Conservation (phyloP, 2,888 invertebrate species). For the Acronicta aceris region DNA sequence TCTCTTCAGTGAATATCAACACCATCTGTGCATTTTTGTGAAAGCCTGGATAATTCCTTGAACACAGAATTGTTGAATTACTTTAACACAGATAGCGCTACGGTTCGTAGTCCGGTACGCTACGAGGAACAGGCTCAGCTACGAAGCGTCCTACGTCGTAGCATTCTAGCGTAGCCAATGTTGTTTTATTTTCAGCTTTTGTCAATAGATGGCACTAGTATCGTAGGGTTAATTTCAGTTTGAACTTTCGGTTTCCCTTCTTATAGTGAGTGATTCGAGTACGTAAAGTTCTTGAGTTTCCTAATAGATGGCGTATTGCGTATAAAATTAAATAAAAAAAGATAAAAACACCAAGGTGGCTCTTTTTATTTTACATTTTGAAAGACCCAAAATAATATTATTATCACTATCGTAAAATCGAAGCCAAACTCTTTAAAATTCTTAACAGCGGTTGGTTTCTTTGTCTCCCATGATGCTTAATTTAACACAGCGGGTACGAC, state of each 20-base stretch:
- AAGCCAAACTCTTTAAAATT: too few species aligned
- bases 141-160: constrained; percentile 27
- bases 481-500: too few species aligned
- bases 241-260: not conserved
- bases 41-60: not conserved
- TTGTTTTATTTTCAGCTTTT: constrained; percentile 1
- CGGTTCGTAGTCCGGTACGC: constrained; percentile 17
- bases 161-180: constrained; percentile 5
- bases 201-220: constrained; percentile 27
- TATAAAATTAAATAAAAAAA: too few species aligned
- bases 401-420: too few species aligned
- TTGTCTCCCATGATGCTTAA: too few species aligned
- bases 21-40: not conserved
- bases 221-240: not conserved
- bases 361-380: too few species aligned
- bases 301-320: constrained; percentile 12
- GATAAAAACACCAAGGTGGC: too few species aligned
- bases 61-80: not conserved
- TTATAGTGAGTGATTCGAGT: too few species aligned
- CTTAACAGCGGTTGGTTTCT: too few species aligned
- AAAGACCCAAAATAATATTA: too few species aligned
- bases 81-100: constrained; percentile 28
- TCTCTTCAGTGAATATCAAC: not conserved
- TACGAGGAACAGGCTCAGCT: constrained; percentile 21
- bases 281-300: not conserved